phyloP scores from a whole-genome alignment of 2,888 invertebrate species.

The Hybos culiciformis region DNA sequence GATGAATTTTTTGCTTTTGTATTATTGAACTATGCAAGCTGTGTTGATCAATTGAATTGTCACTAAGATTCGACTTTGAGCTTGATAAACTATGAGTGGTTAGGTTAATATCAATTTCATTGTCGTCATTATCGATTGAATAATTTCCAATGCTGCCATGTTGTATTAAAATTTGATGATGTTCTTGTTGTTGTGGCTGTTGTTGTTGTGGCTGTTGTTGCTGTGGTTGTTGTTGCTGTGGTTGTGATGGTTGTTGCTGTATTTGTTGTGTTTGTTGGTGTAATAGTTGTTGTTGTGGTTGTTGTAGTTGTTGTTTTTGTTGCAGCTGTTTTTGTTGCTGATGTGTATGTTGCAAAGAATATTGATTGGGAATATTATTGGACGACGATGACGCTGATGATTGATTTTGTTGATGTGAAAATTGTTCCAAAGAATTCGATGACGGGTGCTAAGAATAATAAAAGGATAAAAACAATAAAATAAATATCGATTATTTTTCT shows the following conservation, averaged over 20 bases:
- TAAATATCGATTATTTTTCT: neutral
- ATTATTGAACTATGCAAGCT: constrained; percentile 16
- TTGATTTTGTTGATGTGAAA: constrained; percentile 15
- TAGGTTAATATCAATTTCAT: constrained; percentile 63
- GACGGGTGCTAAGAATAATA: constrained; percentile 15
- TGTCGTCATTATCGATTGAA: constrained; percentile 50
- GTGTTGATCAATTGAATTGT: constrained; percentile 48
- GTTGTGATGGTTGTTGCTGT: constrained; percentile 7
- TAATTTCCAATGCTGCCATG: constrained; percentile 31
- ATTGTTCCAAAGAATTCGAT: constrained; percentile 17
- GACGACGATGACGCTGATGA: constrained; percentile 18
- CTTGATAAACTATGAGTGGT: constrained; percentile 62
- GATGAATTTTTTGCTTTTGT: constrained; percentile 51
- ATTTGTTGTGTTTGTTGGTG: constrained; percentile 24
- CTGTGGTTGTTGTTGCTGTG: constrained; percentile 3
- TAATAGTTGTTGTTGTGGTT: constrained; percentile 16
- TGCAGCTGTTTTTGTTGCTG: constrained; percentile 5
- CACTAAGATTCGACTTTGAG: constrained; percentile 73
- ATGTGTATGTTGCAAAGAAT: constrained; percentile 1
- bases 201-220: constrained; percentile 10
- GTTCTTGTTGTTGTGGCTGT: constrained; percentile 8
- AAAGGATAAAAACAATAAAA: constrained; percentile 1
- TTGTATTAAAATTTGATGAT: constrained; percentile 24
- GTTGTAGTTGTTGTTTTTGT: constrained; percentile 8
- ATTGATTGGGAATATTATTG: constrained; percentile 16